A percentile compares a stretch with the other conserved stretches of the same genome.
These are phyloP conservation scores for Agrochola lychnidis DNA, from an alignment of 2,888 invertebrate genomes.

Conservation along the genomic window DNA sequence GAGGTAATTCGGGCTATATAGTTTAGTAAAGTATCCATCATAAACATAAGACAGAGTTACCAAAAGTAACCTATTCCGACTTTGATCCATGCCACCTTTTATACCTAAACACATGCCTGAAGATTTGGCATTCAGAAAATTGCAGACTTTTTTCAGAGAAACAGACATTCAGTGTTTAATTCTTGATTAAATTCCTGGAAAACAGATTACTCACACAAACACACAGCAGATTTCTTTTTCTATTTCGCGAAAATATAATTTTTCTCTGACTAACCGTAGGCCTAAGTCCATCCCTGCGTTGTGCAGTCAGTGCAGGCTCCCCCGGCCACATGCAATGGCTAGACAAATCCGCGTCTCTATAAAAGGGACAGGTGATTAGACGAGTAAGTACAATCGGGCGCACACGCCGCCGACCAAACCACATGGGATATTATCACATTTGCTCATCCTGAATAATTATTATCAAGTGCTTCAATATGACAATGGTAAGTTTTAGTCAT, in stretches of 20 bases:
- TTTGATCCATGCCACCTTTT: no score
- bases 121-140: no score
- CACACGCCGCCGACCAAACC: conserved; percentile 79
- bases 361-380: conserved; percentile 90
- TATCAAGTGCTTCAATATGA: conserved; percentile 71
- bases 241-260: background rate
- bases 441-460: conserved; percentile 67
- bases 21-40: no score
- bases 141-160: no score
- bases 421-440: conserved; percentile 80
- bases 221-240: background rate
- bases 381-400: conserved; percentile 87
- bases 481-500: conserved; percentile 78
- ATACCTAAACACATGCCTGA: no score
- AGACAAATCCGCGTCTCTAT: conserved; percentile 89
- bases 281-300: conserved; percentile 80
- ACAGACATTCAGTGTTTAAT: no score
- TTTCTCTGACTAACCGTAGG: conserved; percentile 17
- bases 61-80: no score
- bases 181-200: no score
- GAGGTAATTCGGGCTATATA: no score
- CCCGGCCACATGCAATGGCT: conserved; percentile 86
- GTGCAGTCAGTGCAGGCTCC: conserved; percentile 84
- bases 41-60: no score
- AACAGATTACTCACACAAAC: background rate